A percentile compares a stretch with the other conserved stretches of the same genome.
Evolutionary conservation across 1,140 invertebrate species (phyloP).

Genomic region (Penaeus vannamei): DNA sequence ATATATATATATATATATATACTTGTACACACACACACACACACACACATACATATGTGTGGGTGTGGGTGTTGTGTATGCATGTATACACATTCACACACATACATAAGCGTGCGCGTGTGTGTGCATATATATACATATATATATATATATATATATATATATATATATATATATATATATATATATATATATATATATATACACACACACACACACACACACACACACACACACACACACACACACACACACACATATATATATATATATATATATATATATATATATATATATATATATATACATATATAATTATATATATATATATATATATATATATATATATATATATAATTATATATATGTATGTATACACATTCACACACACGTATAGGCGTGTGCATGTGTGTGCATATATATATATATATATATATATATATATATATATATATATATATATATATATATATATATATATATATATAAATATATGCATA

Average conservation of each 20-base stretch:
- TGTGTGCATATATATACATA: too few relatives aligned
- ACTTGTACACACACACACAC: too few relatives aligned
- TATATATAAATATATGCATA: neutral
- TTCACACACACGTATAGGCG: neutral
- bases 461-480: slow-evolving; percentile 16
- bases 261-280: neutral
- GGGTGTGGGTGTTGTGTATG: too few relatives aligned
- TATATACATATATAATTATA: neutral
- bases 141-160: too few relatives aligned
- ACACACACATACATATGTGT: too few relatives aligned
- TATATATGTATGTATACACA: neutral
- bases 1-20: too few relatives aligned
- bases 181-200: too few relatives aligned
- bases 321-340: too few relatives aligned
- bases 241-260: neutral
- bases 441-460: slow-evolving; percentile 16
- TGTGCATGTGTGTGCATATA: neutral
- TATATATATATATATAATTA: neutral
- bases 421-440: slow-evolving; percentile 16
- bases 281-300: neutral
- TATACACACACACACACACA: neutral
- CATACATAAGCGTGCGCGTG: too few relatives aligned
- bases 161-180: too few relatives aligned
- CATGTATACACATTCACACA: too few relatives aligned
- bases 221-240: neutral